A percentile compares a stretch with the other conserved stretches of the same genome.
Evolutionary conservation across 2,113 vertebrate species (phyloP).

Genomic region (Ochotona princeps): DNA sequence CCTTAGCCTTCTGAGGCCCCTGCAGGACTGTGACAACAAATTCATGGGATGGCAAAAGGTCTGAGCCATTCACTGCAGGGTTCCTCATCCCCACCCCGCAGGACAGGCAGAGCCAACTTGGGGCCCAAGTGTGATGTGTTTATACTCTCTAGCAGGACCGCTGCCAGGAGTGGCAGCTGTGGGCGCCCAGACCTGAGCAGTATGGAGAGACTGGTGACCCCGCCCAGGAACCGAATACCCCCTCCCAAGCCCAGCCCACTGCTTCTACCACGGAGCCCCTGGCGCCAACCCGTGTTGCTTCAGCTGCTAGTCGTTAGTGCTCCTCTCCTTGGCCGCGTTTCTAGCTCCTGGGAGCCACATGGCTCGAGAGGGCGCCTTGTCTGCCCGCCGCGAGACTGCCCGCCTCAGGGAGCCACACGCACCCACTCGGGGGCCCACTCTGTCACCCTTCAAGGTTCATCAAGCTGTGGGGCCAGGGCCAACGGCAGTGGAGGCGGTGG

Average conservation of each 20-base stretch:
- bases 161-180: not conserved
- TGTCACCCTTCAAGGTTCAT: conserved; percentile 43
- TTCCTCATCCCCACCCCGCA: not conserved
- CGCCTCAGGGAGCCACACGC: not conserved
- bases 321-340: conserved; percentile 60
- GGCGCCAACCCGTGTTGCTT: conserved; percentile 66
- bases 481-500: not conserved
- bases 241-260: conserved; percentile 44
- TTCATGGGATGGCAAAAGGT: not conserved
- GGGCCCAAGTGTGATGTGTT: not conserved
- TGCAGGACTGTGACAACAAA: not conserved
- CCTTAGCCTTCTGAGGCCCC: not conserved
- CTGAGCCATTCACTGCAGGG: not conserved
- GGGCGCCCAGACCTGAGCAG: conserved; percentile 20
- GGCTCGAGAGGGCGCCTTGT: not conserved
- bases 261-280: conserved; percentile 23
- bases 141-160: not conserved
- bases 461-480: conserved; percentile 30
- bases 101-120: not conserved
- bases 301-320: conserved; percentile 73
- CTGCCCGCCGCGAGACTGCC: not conserved
- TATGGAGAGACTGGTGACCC: not conserved
- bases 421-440: not conserved
- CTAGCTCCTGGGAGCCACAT: conserved; percentile 61
- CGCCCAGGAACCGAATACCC: conserved; percentile 42